Evolutionary conservation across 1,140 invertebrate species (phyloP).

Genomic region (Chironomus striatipennis): DNA sequence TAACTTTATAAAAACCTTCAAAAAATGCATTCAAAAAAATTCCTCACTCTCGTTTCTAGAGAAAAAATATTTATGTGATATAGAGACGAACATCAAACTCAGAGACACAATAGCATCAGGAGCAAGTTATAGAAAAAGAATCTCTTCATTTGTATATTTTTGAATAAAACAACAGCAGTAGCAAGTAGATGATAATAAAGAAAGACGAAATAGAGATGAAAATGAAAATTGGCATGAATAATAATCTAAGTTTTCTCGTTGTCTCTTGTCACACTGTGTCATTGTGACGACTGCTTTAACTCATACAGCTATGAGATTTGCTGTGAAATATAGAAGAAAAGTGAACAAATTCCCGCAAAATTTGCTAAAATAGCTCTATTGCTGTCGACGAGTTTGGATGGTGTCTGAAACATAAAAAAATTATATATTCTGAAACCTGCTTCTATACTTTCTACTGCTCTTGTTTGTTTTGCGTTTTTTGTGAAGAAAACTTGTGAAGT

Average conservation of each 20-base stretch:
- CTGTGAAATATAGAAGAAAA: background rate
- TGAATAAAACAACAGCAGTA: background rate
- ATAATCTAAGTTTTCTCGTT: constrained; percentile 9
- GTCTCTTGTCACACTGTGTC: background rate
- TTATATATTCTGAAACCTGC: background rate
- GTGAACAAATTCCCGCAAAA: background rate
- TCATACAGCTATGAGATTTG: too few species aligned
- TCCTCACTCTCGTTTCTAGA: too few species aligned
- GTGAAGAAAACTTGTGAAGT: too few species aligned
- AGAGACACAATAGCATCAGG: background rate
- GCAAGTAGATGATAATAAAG: background rate
- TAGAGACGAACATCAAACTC: background rate
- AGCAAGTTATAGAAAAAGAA: background rate
- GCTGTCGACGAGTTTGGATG: background rate
- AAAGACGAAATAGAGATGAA: background rate
- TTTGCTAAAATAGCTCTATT: background rate
- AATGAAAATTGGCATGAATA: constrained; percentile 14
- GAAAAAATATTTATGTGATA: background rate
- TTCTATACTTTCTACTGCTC: background rate
- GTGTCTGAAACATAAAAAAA: background rate
- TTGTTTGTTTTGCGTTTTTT: too few species aligned
- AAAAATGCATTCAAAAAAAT: too few species aligned
- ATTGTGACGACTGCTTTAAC: background rate
- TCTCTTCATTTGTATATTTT: constrained; percentile 10
- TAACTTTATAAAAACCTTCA: too few species aligned